Base-by-base conservation (phyloP, 2,113 vertebrate species). In the Spizaetus ornatus region DNA sequence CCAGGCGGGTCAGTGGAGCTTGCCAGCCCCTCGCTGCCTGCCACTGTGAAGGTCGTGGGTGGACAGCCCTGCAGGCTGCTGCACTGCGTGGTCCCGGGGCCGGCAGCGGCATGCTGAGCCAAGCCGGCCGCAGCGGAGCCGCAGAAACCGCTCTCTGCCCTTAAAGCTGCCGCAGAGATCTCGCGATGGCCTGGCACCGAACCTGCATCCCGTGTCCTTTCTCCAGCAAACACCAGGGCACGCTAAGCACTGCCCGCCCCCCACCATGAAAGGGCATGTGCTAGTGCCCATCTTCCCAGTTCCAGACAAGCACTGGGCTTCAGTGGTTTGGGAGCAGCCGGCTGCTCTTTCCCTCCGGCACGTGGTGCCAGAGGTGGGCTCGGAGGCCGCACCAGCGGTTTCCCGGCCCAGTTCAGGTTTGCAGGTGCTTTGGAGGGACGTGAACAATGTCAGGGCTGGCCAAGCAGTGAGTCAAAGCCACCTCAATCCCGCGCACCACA, bases 401-500 rank as follows among this genome's bases (percentile, higher is more conserved):
- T 81, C 73, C 43, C 0, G 0, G n/a, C 1, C 7, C 7, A 2
- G 55, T 34, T 86, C 16, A 53, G 36, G 81, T 79, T 74, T 79
- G 70, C 50, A 84, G 91, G 73, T 94, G 73, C 43, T 90, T 29
- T 1, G 5, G 52, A 95, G 78, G 74, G 89, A 95, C 23, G 10
- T 65, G 91, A 93, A 76, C 0, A 0, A 61, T 3, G 6, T 93
- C 92, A 93, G 82, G 70, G 52, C 78, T 72, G 58, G 74, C 53
- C 8, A 14, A 86, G 78, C 56, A 56, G 73, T 90, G 96, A 97
- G 62, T 97, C 96, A 97, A 96, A 95, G 92, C 93, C 84, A 82
- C 71, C 87, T 91, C 82, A 94, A 78, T 81, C 80, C 61, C 1
- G 23, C 7, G 7, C 10, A 9, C 66, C 82, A 82, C 47, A 94